Base-by-base conservation (phyloP, 2,113 vertebrate species). In the Gadus macrocephalus region DNA sequence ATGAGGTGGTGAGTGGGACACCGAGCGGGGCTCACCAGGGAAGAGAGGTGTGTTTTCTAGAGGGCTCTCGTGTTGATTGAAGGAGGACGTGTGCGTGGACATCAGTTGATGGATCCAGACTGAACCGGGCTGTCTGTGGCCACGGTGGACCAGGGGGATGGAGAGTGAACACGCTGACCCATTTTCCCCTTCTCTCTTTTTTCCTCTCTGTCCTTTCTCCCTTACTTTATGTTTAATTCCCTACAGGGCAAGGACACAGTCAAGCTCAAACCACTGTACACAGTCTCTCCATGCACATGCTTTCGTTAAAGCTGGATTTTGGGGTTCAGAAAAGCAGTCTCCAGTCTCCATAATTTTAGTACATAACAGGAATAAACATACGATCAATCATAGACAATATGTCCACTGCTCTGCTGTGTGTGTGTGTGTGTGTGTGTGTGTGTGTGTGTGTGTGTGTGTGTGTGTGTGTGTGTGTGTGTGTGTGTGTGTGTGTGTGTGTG, bases 61-160 rank as follows among this genome's bases (percentile, higher is more conserved):
- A 88, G 78, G 69, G 66, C 73, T 85, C 79, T 80, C 56, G 20
- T 81, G 79, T 82, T 64, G 73, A 78, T 80, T 83, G 85, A 83
- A 86, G 80, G 68, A 83, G 84, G 81, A 76, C 79, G 81, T 63
- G 75, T 86, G 78, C 76, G 75, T 17, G 38, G 81, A 85, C 86
- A 89, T 90, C 87, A 90, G 89, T 83, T 82, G 78, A 73, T 83
- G 83, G 81, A 84, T 87, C 87, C 79, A 76, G 75, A 75, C 83
- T 81, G 82, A 84, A 82, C 60, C 11, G 20, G 58, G 12, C 20
- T 22, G 55, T 55, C 53, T n/a, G 55, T 58, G 11, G 15, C 55
- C 3, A 7, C 15, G 72, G 76, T 79, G 72, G 81, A 86, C 83
- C 81, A 82, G 81, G 60, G 65, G 70, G 66, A 77, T 81, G 79